Percentiles rank a stretch among this genome's conserved stretches.
Conservation (phyloP, 1,140 invertebrate species). For the Drosophila funebris region DNA sequence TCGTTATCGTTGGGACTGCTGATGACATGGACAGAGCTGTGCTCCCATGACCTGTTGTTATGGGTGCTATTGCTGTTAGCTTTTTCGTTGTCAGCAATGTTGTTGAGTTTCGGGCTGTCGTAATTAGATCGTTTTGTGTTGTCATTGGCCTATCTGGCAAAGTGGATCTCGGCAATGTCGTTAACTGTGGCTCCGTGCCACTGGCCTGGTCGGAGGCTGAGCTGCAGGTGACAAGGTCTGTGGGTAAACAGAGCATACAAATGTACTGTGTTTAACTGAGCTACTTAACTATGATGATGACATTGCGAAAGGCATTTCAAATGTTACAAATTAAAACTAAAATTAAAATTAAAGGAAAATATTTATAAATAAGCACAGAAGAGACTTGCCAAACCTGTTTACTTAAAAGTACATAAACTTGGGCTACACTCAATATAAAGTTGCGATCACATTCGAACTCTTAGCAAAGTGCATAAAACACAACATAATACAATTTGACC, state of each 20-base stretch:
- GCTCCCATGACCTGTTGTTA: conserved; percentile 24
- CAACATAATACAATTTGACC: too few species aligned
- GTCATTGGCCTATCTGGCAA: conserved; percentile 74
- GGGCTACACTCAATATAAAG: too few species aligned
- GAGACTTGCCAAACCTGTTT: background rate
- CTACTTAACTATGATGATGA: conserved; percentile 19
- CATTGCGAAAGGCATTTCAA: conserved; percentile 4
- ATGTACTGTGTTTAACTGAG: conserved; percentile 24
- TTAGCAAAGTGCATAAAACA: too few species aligned
- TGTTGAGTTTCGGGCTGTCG: conserved; percentile 72
- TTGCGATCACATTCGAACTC: too few species aligned
- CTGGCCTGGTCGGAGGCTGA: background rate
- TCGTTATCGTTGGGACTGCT: conserved; percentile 52
- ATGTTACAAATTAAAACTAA: background rate
- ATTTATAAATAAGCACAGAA: background rate
- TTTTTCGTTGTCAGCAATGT: conserved; percentile 53
- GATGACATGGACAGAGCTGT: conserved; percentile 58
- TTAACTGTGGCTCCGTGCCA: conserved; percentile 37
- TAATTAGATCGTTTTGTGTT: conserved; percentile 82
- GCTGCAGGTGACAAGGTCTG: conserved; percentile 72
- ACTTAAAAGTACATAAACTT: background rate
- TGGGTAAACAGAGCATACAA: conserved; percentile 31
- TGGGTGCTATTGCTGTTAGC: conserved; percentile 32
- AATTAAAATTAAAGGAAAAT: background rate
- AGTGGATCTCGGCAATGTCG: conserved; percentile 69